phyloP scores from a whole-genome alignment of 2,113 vertebrate species.

The Kryptolebias marmoratus region DNA sequence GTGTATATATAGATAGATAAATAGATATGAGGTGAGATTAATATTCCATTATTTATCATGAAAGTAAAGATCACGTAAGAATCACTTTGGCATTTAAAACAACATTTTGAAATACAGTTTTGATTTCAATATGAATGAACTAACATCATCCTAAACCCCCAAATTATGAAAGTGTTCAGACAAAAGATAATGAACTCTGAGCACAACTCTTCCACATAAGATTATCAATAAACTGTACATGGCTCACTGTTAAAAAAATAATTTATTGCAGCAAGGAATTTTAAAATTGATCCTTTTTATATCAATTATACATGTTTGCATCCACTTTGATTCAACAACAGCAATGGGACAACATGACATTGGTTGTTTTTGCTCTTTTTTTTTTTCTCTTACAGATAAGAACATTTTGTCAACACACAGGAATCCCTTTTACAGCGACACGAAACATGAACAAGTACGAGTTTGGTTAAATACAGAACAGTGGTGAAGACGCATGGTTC shows the following conservation, averaged over 20 bases:
- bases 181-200: too few species aligned
- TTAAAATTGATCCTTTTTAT: constrained; percentile 32
- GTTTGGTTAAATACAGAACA: constrained; percentile 35
- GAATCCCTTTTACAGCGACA: constrained; percentile 22
- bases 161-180: too few species aligned
- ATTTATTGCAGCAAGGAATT: constrained; percentile 71
- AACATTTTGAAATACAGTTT: too few species aligned
- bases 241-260: constrained; percentile 65
- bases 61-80: too few species aligned
- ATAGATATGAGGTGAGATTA: too few species aligned
- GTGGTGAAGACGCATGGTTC: background rate
- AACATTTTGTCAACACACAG: constrained; percentile 23
- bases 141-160: too few species aligned
- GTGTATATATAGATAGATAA: too few species aligned
- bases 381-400: constrained; percentile 27
- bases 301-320: constrained; percentile 56
- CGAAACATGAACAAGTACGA: constrained; percentile 40
- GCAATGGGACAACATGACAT: constrained; percentile 17
- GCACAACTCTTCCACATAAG: background rate
- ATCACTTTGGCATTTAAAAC: too few species aligned
- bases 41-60: too few species aligned
- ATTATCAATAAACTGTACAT: too few species aligned
- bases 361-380: background rate
- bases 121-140: too few species aligned
- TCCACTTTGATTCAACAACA: constrained; percentile 48